Percentiles rank a stretch among this genome's conserved stretches.
Conservation (phyloP, 2,797 vertebrate genomes). For the Rhodeus uyekii region DNA sequence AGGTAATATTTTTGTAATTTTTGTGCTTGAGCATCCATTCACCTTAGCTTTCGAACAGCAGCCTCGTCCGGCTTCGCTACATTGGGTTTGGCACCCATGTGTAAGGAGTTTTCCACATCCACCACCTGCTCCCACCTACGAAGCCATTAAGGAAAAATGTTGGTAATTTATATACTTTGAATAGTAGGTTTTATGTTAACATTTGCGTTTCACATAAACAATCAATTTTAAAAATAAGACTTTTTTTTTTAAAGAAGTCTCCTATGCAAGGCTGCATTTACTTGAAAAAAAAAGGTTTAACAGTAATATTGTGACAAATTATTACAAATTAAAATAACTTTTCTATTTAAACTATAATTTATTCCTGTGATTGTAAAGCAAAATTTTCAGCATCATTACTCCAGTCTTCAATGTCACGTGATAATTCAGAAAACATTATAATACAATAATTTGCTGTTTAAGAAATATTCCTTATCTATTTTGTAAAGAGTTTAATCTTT, state of each 20-base stretch:
- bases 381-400: neutral
- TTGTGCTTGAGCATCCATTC: conserved; percentile 49
- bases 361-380: neutral
- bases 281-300: too few species aligned
- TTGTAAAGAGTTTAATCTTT: neutral
- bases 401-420: neutral
- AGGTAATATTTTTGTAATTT: neutral
- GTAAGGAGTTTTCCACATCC: conserved; percentile 86
- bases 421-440: neutral
- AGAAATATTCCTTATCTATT: neutral
- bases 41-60: conserved; percentile 91
- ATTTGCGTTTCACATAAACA: neutral
- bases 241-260: too few species aligned
- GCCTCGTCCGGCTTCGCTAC: conserved; percentile 81
- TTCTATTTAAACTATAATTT: too few species aligned
- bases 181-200: neutral
- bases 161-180: neutral
- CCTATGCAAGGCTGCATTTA: too few species aligned
- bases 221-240: too few species aligned
- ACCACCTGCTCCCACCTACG: conserved; percentile 94
- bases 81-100: conserved; percentile 84
- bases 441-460: neutral
- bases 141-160: too few species aligned
- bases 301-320: too few species aligned
- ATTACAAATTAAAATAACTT: too few species aligned